These are phyloP conservation scores for Nymphalis urticae DNA, from an alignment of 2,888 invertebrate species.

Conservation along the genomic window DNA sequence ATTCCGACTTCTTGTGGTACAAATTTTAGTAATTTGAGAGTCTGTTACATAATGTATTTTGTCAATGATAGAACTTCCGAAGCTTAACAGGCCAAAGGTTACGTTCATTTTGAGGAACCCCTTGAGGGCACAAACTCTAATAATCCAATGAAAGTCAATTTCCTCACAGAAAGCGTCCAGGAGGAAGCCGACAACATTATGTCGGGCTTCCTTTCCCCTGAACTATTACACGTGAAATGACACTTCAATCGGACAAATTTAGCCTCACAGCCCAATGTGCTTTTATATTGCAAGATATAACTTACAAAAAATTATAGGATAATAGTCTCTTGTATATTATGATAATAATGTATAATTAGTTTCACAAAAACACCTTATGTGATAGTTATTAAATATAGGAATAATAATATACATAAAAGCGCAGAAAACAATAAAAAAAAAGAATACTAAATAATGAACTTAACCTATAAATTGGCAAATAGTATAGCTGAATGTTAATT, in stretches of 20 bases:
- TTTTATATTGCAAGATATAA: slow-evolving; percentile 2
- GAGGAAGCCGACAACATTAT: slow-evolving; percentile 45
- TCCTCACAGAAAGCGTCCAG: slow-evolving; percentile 48
- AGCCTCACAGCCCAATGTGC: slow-evolving; percentile 32
- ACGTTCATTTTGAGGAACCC: slow-evolving; percentile 35
- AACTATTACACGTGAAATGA: slow-evolving; percentile 49
- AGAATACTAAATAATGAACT: no score
- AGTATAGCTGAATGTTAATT: no score
- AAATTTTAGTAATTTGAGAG: background rate
- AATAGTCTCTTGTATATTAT: no score
- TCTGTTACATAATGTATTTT: slow-evolving; percentile 14
- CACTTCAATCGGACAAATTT: slow-evolving; percentile 44
- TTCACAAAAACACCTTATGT: no score
- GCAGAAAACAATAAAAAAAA: no score
- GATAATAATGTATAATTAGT: no score
- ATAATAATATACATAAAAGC: no score
- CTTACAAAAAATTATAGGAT: slow-evolving; percentile 8
- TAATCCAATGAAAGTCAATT: slow-evolving; percentile 57
- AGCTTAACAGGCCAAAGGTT: slow-evolving; percentile 31
- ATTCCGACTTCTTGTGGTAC: no score
- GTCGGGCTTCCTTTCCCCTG: slow-evolving; percentile 43
- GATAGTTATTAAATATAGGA: no score
- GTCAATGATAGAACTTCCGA: slow-evolving; percentile 13
- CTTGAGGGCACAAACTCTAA: slow-evolving; percentile 33
- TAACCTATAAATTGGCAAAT: no score